phyloP scores from a whole-genome alignment of 2,888 invertebrate species.

The Labia minor region DNA sequence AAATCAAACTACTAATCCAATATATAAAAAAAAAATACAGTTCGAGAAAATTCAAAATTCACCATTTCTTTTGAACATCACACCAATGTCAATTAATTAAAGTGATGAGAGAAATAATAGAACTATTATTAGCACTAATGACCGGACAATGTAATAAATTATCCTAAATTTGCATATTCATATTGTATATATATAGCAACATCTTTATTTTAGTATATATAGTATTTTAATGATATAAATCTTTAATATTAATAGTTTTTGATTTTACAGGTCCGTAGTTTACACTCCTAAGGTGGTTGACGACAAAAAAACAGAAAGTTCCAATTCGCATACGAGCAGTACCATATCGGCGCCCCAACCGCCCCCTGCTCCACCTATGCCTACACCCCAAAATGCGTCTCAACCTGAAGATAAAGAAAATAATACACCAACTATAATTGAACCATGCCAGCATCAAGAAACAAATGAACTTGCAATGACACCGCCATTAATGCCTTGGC shows the following conservation, averaged over 20 bases:
- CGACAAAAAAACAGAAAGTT: conserved; percentile 34
- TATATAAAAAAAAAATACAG: no score
- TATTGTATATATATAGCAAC: no score
- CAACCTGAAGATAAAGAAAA: neutral
- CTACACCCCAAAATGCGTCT: conserved; percentile 23
- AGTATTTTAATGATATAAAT: no score
- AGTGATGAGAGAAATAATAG: no score
- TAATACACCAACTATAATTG: conserved; percentile 24
- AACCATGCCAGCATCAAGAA: neutral
- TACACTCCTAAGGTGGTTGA: conserved; percentile 57
- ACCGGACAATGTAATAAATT: no score
- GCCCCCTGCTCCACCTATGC: conserved; percentile 29
- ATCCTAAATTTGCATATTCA: no score
- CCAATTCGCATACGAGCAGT: conserved; percentile 34
- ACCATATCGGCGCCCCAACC: conserved; percentile 34
- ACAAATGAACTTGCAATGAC: conserved; percentile 30
- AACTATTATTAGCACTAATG: no score
- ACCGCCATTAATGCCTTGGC: conserved; percentile 72
- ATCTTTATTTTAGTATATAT: no score
- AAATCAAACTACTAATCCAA: no score
- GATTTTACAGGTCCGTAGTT: conserved; percentile 46
- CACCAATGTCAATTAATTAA: no score
- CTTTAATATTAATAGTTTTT: neutral
- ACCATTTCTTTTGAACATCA: no score
- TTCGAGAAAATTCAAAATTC: no score